These are phyloP conservation scores for Agapornis canus DNA, from an alignment of 2,797 vertebrate species.

Conservation along the genomic window DNA sequence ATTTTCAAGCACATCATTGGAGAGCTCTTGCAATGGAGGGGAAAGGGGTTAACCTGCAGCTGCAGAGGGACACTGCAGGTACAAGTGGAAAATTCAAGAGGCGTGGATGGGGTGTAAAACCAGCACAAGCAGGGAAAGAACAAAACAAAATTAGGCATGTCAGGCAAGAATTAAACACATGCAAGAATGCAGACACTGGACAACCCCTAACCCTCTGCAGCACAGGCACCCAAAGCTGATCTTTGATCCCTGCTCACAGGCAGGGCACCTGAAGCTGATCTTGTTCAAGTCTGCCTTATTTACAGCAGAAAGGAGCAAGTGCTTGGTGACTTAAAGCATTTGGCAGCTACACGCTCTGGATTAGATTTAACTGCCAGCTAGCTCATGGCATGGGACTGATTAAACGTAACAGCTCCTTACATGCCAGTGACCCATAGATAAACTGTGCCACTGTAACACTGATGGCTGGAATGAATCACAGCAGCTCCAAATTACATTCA, in stretches of 20 bases:
- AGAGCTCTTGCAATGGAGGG: not conserved
- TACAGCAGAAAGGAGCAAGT: not conserved
- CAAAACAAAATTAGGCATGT: not conserved
- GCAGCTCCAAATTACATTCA: not conserved
- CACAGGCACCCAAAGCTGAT: not conserved
- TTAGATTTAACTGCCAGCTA: conserved; percentile 8
- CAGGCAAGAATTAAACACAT: not conserved
- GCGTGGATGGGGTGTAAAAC: not conserved
- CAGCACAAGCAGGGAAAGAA: not conserved
- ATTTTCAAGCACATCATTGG: not conserved
- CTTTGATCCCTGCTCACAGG: not conserved
- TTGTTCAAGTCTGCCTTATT: not conserved
- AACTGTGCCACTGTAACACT: not conserved
- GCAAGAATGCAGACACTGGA: not conserved
- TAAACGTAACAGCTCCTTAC: not conserved
- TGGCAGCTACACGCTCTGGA: conserved; percentile 13
- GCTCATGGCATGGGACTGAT: conserved; percentile 38
- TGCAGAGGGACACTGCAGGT: not conserved
- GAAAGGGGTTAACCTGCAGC: not conserved
- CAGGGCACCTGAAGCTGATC: not conserved
- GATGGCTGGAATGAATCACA: not conserved
- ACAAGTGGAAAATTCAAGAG: not conserved
- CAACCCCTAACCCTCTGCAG: not conserved
- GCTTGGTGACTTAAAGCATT: not conserved
- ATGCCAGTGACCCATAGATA: conserved; percentile 22